A percentile compares a stretch with the other conserved stretches of the same genome.
These are phyloP conservation scores for Nymphalis io DNA, from an alignment of 1,140 invertebrate genomes.

Conservation along the genomic window DNA sequence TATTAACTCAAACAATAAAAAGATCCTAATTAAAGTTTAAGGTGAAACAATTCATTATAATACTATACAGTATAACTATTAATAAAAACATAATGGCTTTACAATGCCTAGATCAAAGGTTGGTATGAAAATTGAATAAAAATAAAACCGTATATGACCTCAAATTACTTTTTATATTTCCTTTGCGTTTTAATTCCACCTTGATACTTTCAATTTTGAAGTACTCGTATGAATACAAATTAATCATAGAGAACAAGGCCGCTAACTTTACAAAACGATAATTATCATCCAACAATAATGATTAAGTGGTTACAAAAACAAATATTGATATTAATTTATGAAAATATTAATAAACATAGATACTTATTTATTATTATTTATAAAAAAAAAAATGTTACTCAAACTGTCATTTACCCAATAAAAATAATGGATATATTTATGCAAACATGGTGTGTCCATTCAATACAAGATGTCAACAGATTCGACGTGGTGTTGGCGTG, in stretches of 20 bases:
- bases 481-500: constrained; percentile 40
- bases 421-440: constrained; percentile 66
- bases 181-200: background rate
- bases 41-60: too few species aligned
- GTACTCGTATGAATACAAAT: constrained; percentile 19
- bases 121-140: too few species aligned
- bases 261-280: constrained; percentile 26
- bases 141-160: too few species aligned
- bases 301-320: constrained; percentile 33
- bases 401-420: constrained; percentile 44
- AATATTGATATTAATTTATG: constrained; percentile 41
- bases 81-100: too few species aligned
- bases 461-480: constrained; percentile 67
- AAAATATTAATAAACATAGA: constrained; percentile 32
- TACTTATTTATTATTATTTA: constrained; percentile 28
- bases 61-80: too few species aligned
- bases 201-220: constrained; percentile 21
- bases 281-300: constrained; percentile 23
- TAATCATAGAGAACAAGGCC: constrained; percentile 25
- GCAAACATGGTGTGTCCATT: constrained; percentile 57
- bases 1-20: too few species aligned
- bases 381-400: constrained; percentile 41
- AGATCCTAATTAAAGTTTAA: too few species aligned
- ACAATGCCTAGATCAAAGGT: too few species aligned
- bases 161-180: background rate